Evolutionary conservation across 2,113 vertebrate species (phyloP).

Genomic region (Hipposideros armiger): DNA sequence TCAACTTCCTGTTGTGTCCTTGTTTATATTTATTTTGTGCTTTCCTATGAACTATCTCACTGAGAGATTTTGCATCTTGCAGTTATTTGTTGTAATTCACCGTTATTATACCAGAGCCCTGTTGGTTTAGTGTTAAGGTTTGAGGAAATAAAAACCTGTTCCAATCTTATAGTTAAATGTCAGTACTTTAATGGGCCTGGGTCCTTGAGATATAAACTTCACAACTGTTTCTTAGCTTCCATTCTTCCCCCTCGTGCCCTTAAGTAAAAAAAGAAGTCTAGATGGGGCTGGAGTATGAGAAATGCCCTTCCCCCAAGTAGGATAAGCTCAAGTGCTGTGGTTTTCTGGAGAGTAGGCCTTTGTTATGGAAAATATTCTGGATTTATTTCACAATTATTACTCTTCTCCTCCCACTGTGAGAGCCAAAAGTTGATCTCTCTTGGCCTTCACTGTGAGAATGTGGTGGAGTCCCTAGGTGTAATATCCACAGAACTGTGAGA

Average conservation of each 20-base stretch:
- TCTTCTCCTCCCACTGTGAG: not conserved
- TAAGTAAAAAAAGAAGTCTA: not conserved
- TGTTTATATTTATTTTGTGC: not conserved
- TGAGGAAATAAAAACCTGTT: not conserved
- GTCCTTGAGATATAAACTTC: not conserved
- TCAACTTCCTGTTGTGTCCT: not conserved
- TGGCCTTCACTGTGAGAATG: not conserved
- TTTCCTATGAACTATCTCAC: not conserved
- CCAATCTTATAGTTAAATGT: not conserved
- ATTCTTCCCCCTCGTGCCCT: accelerated
- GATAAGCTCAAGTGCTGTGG: not conserved
- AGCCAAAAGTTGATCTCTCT: not conserved
- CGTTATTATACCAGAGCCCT: not conserved
- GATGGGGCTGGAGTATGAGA: not conserved
- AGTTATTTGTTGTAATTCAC: not conserved
- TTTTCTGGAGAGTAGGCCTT: not conserved
- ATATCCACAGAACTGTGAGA: not conserved
- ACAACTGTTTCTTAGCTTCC: not conserved
- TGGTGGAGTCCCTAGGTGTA: too few species aligned
- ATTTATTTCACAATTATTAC: not conserved
- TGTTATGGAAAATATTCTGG: not conserved
- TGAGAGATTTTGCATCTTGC: not conserved
- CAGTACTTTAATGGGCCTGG: not conserved
- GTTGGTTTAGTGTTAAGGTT: not conserved
- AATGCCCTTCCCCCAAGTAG: not conserved